phyloP scores from a whole-genome alignment of 2,888 invertebrate genomes.

The Epinotia nisella region DNA sequence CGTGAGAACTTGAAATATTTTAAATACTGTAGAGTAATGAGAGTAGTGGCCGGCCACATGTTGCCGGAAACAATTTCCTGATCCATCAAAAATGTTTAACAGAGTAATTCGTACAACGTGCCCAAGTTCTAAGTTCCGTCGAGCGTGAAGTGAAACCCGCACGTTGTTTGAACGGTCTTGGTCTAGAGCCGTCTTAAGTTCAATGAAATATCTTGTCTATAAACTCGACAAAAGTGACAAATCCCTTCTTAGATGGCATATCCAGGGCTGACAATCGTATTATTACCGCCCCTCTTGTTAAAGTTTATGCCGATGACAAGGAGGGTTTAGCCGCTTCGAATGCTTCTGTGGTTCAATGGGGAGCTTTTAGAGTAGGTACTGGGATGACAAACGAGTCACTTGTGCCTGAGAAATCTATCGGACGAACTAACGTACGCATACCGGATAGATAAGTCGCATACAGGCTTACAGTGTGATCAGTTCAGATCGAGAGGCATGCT shows the following conservation, averaged over 20 bases:
- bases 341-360: slow-evolving; percentile 30
- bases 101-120: background rate
- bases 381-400: slow-evolving; percentile 21
- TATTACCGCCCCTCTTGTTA: slow-evolving; percentile 23
- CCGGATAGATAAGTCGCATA: background rate
- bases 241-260: slow-evolving; percentile 33
- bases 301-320: slow-evolving; percentile 36
- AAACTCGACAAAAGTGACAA: slow-evolving; percentile 33
- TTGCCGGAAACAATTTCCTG: background rate
- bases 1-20: background rate
- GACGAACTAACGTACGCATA: background rate
- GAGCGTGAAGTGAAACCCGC: slow-evolving; percentile 8
- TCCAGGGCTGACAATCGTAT: slow-evolving; percentile 37
- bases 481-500: background rate
- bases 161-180: background rate
- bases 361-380: slow-evolving; percentile 17
- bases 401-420: slow-evolving; percentile 10
- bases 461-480: background rate
- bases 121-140: background rate
- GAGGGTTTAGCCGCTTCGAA: slow-evolving; percentile 14
- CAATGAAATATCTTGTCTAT: slow-evolving; percentile 21
- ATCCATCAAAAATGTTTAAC: background rate
- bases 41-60: background rate
- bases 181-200: background rate
- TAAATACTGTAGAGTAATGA: background rate